A percentile compares a stretch with the other conserved stretches of the same genome.
These are phyloP conservation scores for Antrozous pallidus DNA, from an alignment of 2,797 vertebrate species.

Conservation along the genomic window DNA sequence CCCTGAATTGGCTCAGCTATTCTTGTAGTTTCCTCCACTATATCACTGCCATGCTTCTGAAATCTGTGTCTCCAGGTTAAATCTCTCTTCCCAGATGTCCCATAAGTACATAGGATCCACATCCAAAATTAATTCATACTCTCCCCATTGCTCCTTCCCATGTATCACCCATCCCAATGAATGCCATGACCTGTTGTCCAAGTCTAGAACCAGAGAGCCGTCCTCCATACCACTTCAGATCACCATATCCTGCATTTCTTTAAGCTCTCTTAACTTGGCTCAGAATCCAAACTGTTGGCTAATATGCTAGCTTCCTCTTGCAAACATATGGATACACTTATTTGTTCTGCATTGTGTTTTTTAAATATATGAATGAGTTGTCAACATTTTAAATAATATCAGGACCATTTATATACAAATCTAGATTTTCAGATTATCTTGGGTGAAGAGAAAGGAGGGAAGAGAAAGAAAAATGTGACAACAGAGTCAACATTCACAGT, in stretches of 20 bases:
- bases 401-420: background rate
- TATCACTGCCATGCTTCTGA: background rate
- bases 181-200: background rate
- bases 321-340: background rate
- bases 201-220: background rate
- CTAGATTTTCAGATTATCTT: background rate
- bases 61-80: background rate
- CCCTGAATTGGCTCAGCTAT: background rate
- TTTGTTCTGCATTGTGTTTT: background rate
- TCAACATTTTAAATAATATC: background rate
- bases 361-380: no score
- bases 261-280: background rate
- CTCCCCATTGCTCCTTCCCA: background rate
- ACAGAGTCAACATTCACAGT: background rate
- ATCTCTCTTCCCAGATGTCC: background rate
- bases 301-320: background rate
- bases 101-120: background rate
- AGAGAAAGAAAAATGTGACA: background rate
- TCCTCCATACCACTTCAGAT: background rate
- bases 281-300: background rate
- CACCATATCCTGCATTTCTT: background rate
- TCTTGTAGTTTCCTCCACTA: background rate
- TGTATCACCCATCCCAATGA: background rate
- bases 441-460: background rate
- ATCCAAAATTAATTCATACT: background rate